Evolutionary conservation across 2,888 invertebrate species (phyloP), one percentile per base, ranked within the genome.

Genomic region (Ditula angustiorana): DNA sequence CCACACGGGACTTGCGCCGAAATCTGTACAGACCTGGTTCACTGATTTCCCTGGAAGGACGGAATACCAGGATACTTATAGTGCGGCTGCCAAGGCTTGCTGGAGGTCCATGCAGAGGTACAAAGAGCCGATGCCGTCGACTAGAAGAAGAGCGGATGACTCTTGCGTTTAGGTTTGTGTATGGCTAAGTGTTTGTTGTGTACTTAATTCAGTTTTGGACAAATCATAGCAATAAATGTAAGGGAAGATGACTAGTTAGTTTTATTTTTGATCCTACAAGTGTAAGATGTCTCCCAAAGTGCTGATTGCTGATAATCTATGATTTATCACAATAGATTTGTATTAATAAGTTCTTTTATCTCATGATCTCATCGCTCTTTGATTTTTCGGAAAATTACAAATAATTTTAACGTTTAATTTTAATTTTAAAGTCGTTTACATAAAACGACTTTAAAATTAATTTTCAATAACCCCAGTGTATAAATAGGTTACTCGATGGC

Each of bases 11-110:
- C 85, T 91, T 0, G 66, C 88, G 11, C 95, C 95, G 0, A 82
- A 88, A 50, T 82, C 92, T 0, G 78, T 94, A 11, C 87, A 92
- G 57, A 86, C 89, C 19, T 95, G 94, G 93, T 93, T 92, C 69
- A 81, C 88, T 0, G 92, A 90, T n/a, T 93, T 83, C 72, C 94
- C 94, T 0, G 95, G 95, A 0, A 85, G 94, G 35, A 93, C 94
- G 0, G 95, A 95, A 74, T 96, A 95, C 70, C 88, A 87, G 87
- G 95, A 95, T 68, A 94, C 93, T 0, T 93, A 94, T 61, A 94
- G 94, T 69, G 93, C 94, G 33, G 79, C 94, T n/a, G 95, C 94
- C 0, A 83, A 94, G 59, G 92, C 93, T 1, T 94, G 94, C 66
- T 93, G 94, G 80, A 92, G 93, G 55, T 94, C 94, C 50, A 94